Evolutionary conservation across 1,140 invertebrate genomes (phyloP).

Genomic region (Megalonaias nervosa): DNA sequence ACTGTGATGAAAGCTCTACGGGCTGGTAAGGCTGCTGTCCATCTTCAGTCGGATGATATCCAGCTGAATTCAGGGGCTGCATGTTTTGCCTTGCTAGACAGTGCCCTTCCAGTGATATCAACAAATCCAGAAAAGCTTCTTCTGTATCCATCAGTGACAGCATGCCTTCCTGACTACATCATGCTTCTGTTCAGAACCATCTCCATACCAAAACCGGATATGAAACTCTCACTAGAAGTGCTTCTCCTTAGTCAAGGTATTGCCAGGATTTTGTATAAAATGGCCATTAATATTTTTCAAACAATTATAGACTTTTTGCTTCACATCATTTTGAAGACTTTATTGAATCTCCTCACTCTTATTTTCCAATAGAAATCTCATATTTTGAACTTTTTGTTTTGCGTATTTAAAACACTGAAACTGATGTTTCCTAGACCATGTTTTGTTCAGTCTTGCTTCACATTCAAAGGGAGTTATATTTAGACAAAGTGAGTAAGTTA

Average conservation of each 20-base stretch:
- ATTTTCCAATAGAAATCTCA: too few species aligned
- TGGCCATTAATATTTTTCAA: too few species aligned
- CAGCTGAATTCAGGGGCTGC: slow-evolving; percentile 55
- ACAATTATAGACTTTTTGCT: too few species aligned
- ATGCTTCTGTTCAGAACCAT: slow-evolving; percentile 64
- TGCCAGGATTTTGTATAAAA: not conserved
- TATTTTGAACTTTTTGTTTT: too few species aligned
- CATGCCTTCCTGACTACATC: slow-evolving; percentile 57
- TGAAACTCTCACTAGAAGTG: slow-evolving; percentile 60
- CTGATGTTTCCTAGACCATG: too few species aligned
- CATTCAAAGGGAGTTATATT: too few species aligned
- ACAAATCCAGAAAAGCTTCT: slow-evolving; percentile 62
- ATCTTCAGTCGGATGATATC: slow-evolving; percentile 61
- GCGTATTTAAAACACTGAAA: too few species aligned
- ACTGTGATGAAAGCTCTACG: slow-evolving; percentile 60
- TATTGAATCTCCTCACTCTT: too few species aligned
- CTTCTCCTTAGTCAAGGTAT: slow-evolving; percentile 68
- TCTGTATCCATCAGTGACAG: slow-evolving; percentile 58
- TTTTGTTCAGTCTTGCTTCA: too few species aligned
- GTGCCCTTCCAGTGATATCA: slow-evolving; percentile 46
- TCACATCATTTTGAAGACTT: too few species aligned
- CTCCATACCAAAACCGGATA: slow-evolving; percentile 61
- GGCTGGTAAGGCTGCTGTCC: slow-evolving; percentile 54
- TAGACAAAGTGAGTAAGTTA: too few species aligned
- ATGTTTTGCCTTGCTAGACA: slow-evolving; percentile 53